phyloP scores from a whole-genome alignment of 1,140 invertebrate species.

The Polypedilum pembai region DNA sequence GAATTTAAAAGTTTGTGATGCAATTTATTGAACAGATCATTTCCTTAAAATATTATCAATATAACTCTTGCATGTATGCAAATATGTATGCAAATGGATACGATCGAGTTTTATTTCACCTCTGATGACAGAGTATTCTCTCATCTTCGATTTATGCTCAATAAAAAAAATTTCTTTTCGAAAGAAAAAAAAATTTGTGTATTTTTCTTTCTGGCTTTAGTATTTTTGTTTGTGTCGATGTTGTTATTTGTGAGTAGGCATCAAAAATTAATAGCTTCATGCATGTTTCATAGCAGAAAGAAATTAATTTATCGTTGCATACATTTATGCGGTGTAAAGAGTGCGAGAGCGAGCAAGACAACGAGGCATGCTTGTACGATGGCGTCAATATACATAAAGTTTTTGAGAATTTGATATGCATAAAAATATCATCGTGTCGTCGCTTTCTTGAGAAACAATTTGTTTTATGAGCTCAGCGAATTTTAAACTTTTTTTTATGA shows the following conservation, averaged over 20 bases:
- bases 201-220: neutral
- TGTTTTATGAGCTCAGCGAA: slow-evolving; percentile 16
- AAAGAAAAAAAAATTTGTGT: neutral
- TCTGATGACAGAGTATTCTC: neutral
- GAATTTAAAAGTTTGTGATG: neutral
- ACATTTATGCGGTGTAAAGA: neutral
- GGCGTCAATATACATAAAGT: slow-evolving; percentile 16
- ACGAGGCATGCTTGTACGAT: neutral
- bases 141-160: slow-evolving; percentile 15
- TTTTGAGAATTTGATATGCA: slow-evolving; percentile 18
- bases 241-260: slow-evolving; percentile 21
- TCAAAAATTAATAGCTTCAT: slow-evolving; percentile 28
- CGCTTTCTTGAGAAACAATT: slow-evolving; percentile 5
- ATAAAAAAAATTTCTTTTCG: neutral
- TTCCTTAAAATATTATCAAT: too few relatives aligned
- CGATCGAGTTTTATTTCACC: neutral
- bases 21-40: neutral
- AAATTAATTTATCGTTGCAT: slow-evolving; percentile 24
- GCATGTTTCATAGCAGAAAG: neutral
- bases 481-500: slow-evolving; percentile 3
- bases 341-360: neutral
- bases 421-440: slow-evolving; percentile 18
- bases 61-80: too few relatives aligned
- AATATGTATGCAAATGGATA: too few relatives aligned
- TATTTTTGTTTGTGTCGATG: neutral